Base-by-base conservation (phyloP, 2,113 vertebrate genomes). In the Forbesichthys agassizii region DNA sequence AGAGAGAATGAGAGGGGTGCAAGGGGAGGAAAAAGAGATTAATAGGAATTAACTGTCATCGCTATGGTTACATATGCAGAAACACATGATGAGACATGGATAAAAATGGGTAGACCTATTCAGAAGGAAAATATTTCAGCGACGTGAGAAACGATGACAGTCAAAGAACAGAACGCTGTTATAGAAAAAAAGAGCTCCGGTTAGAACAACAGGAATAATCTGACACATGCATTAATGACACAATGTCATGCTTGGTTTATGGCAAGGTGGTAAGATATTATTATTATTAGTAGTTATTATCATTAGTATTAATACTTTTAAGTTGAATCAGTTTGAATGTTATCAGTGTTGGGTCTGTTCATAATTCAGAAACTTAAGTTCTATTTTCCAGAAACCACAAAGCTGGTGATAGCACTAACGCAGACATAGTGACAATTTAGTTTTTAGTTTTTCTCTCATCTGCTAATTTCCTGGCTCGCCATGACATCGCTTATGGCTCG, bases 11-110 rank as follows among this genome's bases (percentile, higher is more conserved):
- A 96, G 95, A 94, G 89, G 95, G 93, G 94, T 96, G 95, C 93
- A 95, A 96, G 95, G 94, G 67, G 91, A 94, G 93, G 94, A 93
- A 94, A 97, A 96, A 95, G 93, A 99, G 96, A 97, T 98, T 97
- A 98, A 96, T 95, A 97, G 96, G 97, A 95, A 96, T 98, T 93
- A 96, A 96, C 93, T 95, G 95, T 95, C 94, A 96, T 86, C 85
- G 92, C 92, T 94, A 94, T 89, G 95, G 92, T 90, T 90, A 97
- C 84, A 92, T 82, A 97, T 93, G 95, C 95, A 93, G 93, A 93
- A 95, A 96, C 94, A 96, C 66, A 92, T 94, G 87, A 96, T 93
- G 94, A 95, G 91, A 96, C 82, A 96, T 92, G 94, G 92, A 95
- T 80, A 92, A 81, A 92, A 93, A 93, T 88, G 91, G 90, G 93